phyloP scores from a whole-genome alignment of 92 coral and sea anemone genomes.

The Hydrozoanthus gracilis region DNA sequence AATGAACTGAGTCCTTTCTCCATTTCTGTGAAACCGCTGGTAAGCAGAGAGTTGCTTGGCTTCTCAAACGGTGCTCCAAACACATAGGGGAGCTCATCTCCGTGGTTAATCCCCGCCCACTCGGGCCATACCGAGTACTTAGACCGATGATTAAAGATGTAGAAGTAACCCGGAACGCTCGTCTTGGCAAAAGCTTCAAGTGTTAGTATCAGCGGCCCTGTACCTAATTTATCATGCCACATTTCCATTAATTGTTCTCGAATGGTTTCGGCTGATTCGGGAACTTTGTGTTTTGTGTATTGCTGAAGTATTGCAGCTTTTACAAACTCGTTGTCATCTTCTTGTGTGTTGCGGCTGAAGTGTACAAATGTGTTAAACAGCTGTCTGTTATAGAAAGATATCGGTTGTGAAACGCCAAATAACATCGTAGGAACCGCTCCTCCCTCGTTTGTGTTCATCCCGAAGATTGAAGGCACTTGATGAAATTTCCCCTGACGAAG shows the following conservation, averaged over 20 bases:
- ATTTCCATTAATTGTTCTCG: slow-evolving; percentile 39
- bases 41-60: not conserved
- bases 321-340: slow-evolving; percentile 49
- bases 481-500: slow-evolving; percentile 53
- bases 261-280: slow-evolving; percentile 44
- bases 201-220: slow-evolving; percentile 42
- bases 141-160: slow-evolving; percentile 58
- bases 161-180: slow-evolving; percentile 54
- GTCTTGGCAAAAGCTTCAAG: slow-evolving; percentile 47
- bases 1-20: slow-evolving; percentile 56
- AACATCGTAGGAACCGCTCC: slow-evolving; percentile 10
- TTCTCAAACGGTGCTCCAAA: slow-evolving; percentile 45
- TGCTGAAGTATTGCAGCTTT: slow-evolving; percentile 61
- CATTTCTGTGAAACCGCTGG: slow-evolving; percentile 39
- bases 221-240: slow-evolving; percentile 35
- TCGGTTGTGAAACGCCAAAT: not conserved
- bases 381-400: slow-evolving; percentile 9
- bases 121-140: slow-evolving; percentile 52
- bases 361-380: slow-evolving; percentile 19
- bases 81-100: slow-evolving; percentile 56
- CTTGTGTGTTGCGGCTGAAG: slow-evolving; percentile 16
- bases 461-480: slow-evolving; percentile 46
- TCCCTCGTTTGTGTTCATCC: slow-evolving; percentile 48
- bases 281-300: slow-evolving; percentile 64
- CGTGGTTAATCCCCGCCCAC: slow-evolving; percentile 63